These are phyloP conservation scores for Craseonycteris thonglongyai DNA, from an alignment of 2,113 vertebrate species.

Conservation along the genomic window DNA sequence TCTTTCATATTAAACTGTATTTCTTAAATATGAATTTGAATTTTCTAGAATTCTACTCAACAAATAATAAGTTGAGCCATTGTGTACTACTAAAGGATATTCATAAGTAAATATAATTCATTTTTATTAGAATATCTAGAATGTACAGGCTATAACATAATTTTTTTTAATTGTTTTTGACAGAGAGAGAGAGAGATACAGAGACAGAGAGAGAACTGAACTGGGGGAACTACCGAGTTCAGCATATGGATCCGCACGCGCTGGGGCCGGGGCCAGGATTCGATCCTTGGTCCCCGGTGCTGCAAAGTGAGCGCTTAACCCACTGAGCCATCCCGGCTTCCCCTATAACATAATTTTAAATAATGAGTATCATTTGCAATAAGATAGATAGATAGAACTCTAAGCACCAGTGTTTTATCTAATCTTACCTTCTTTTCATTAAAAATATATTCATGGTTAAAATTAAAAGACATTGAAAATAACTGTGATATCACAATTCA, in stretches of 20 bases:
- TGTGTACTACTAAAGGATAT: background rate
- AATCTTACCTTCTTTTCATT: background rate
- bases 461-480: background rate
- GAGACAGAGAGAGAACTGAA: too few species aligned
- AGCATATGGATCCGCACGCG: too few species aligned
- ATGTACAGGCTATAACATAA: background rate
- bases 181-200: too few species aligned
- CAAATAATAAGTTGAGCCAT: background rate
- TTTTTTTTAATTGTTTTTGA: too few species aligned
- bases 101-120: background rate
- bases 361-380: background rate
- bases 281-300: too few species aligned
- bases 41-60: background rate
- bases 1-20: background rate
- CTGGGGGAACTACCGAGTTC: too few species aligned
- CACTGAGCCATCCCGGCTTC: too few species aligned
- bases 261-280: too few species aligned
- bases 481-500: background rate
- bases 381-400: background rate
- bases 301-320: too few species aligned
- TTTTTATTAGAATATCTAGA: background rate
- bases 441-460: background rate
- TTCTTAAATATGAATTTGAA: conserved; percentile 20
- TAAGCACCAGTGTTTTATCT: background rate
- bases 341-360: background rate